Conservation (phyloP, 1,140 invertebrate species). For the Brachystomella parvula region DNA sequence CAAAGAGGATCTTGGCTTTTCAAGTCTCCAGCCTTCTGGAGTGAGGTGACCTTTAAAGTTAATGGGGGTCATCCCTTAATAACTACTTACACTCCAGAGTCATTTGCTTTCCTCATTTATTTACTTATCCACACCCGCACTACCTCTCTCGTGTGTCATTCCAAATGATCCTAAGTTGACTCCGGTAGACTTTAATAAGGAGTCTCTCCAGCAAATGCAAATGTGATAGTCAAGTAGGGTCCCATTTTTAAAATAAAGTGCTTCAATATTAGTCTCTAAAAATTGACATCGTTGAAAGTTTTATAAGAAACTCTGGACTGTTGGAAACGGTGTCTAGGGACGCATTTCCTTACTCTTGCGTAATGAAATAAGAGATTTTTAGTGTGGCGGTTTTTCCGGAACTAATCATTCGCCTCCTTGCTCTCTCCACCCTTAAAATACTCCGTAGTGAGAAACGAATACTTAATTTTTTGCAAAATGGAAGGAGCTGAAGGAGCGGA, state of each 20-base stretch:
- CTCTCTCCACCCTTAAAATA: too few relatives aligned
- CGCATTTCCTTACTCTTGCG: background rate
- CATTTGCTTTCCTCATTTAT: background rate
- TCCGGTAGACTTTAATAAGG: too few relatives aligned
- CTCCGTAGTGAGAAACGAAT: too few relatives aligned
- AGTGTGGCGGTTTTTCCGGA: background rate
- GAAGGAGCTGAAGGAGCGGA: too few relatives aligned
- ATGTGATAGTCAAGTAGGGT: background rate
- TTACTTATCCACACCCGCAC: too few relatives aligned
- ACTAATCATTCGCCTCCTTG: background rate
- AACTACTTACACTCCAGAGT: background rate
- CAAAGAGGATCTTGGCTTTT: background rate
- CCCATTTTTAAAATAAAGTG: background rate
- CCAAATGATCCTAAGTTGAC: too few relatives aligned
- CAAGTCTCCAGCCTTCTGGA: background rate
- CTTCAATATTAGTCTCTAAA: background rate
- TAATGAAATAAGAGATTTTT: background rate
- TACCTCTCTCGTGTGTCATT: too few relatives aligned
- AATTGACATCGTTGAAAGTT: background rate
- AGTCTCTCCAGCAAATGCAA: background rate
- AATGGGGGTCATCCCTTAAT: background rate
- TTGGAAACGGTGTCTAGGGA: background rate
- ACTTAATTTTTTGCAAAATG: too few relatives aligned
- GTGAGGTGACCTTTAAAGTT: background rate
- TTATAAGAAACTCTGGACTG: background rate